Evolutionary conservation across 2,113 vertebrate genomes (phyloP).

Genomic region (Lathamus discolor): DNA sequence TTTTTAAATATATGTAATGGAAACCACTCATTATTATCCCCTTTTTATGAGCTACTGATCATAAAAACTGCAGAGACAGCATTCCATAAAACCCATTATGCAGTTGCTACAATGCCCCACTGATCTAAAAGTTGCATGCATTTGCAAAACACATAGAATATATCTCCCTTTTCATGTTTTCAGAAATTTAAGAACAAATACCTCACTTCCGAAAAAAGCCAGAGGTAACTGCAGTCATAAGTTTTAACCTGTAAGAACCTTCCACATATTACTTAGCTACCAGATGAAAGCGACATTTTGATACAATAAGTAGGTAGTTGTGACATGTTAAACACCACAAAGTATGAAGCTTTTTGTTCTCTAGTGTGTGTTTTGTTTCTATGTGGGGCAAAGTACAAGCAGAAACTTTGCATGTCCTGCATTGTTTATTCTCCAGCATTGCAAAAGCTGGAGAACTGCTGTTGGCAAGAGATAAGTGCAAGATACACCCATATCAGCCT

Average conservation of each 20-base stretch:
- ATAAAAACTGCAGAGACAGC: constrained; percentile 46
- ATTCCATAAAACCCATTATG: constrained; percentile 41
- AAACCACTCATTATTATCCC: constrained; percentile 49
- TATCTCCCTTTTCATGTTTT: constrained; percentile 17
- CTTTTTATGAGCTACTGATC: constrained; percentile 42
- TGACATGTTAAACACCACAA: constrained; percentile 3
- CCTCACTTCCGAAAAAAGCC: not conserved
- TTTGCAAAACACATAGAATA: constrained; percentile 5
- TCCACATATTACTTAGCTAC: not conserved
- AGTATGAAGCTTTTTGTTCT: not conserved
- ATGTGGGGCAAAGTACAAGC: not conserved
- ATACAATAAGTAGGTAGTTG: not conserved
- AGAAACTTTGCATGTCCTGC: not conserved
- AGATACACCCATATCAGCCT: not conserved
- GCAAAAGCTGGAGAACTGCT: not conserved
- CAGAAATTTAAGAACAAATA: not conserved
- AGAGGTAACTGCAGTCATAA: not conserved
- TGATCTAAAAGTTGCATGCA: constrained; percentile 11
- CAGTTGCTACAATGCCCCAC: not conserved
- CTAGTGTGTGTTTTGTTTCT: not conserved
- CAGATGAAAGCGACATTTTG: not conserved
- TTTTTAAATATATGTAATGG: constrained; percentile 35
- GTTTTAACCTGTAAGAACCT: constrained; percentile 1
- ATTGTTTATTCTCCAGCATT: not conserved
- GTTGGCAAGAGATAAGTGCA: not conserved